These are phyloP conservation scores for Dinoponera quadriceps DNA, from an alignment of 1,140 invertebrate species.

Conservation along the genomic window DNA sequence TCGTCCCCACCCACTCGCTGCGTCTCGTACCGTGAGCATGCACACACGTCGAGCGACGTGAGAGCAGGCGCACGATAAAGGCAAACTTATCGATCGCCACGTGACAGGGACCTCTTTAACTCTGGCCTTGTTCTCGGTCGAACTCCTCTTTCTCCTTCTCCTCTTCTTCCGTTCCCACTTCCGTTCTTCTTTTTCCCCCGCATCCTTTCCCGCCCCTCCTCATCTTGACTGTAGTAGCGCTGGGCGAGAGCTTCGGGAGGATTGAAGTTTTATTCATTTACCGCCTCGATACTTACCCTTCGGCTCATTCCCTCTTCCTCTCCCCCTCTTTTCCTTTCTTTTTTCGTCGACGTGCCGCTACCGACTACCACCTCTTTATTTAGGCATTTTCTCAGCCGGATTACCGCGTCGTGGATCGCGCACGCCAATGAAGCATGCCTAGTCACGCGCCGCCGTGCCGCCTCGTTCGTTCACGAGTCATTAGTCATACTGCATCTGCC, in stretches of 20 bases:
- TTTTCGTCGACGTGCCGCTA: too few relatives aligned
- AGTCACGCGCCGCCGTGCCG: conserved; percentile 1
- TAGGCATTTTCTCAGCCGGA: conserved; percentile 53
- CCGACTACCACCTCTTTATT: conserved; percentile 36
- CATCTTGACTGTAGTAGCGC: too few relatives aligned
- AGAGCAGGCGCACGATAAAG: conserved; percentile 65
- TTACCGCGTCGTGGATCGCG: conserved; percentile 36
- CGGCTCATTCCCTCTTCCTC: too few relatives aligned
- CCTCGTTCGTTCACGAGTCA: conserved; percentile 78
- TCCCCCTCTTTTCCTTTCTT: not conserved
- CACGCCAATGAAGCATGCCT: conserved; percentile 20
- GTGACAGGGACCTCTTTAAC: conserved; percentile 46
- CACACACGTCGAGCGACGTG: conserved; percentile 24
- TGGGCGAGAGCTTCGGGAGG: conserved; percentile 27
- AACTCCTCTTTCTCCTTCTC: conserved; percentile 34
- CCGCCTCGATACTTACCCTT: conserved; percentile 15
- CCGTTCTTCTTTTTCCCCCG: not conserved
- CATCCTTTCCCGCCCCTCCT: conserved; percentile 24
- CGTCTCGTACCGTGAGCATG: not conserved
- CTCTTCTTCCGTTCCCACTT: not conserved
- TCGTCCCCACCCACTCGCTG: not conserved
- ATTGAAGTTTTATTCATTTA: conserved; percentile 72
- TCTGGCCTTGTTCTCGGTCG: conserved; percentile 47
- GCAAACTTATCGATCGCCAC: conserved; percentile 64
- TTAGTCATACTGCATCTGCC: conserved; percentile 65